Conservation (phyloP, 2,113 vertebrate species). For the pig (Sus scrofa) region DNA sequence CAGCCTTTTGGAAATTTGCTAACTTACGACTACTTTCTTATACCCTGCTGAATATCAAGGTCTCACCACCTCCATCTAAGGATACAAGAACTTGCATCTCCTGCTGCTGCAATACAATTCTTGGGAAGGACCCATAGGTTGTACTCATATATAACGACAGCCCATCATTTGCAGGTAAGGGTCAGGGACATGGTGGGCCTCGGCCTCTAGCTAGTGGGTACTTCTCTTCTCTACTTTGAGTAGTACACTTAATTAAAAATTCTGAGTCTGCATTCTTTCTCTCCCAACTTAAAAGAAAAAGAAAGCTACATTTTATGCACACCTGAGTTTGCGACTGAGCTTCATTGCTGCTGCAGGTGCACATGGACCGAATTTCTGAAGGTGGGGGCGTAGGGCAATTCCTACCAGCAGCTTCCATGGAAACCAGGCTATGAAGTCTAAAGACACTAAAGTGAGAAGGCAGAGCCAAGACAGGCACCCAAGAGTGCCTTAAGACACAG, state of each 20-base stretch:
- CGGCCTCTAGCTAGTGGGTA: neutral
- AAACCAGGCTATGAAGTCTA: conserved; percentile 31
- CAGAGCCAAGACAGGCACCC: conserved; percentile 21
- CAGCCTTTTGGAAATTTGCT: neutral
- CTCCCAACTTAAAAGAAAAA: conserved; percentile 53
- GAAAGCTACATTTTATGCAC: conserved; percentile 64
- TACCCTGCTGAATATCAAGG: neutral
- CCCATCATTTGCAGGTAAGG: neutral
- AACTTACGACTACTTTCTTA: neutral
- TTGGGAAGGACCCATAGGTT: neutral
- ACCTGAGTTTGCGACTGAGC: conserved; percentile 46
- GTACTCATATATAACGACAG: neutral
- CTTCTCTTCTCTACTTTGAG: neutral
- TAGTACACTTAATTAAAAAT: conserved; percentile 49
- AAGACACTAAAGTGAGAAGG: conserved; percentile 46
- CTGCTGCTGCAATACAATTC: neutral
- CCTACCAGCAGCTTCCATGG: conserved; percentile 39
- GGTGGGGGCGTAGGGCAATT: neutral
- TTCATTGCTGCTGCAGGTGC: conserved; percentile 40
- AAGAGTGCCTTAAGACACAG: conserved; percentile 39
- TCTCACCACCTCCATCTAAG: neutral
- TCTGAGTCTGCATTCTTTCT: conserved; percentile 31
- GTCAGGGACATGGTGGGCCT: neutral
- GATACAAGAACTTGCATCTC: neutral
- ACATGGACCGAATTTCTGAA: conserved; percentile 42